A percentile compares a stretch with the other conserved stretches of the same genome.
phyloP scores from a whole-genome alignment of 2,113 vertebrate genomes.

The Xiphias gladius region DNA sequence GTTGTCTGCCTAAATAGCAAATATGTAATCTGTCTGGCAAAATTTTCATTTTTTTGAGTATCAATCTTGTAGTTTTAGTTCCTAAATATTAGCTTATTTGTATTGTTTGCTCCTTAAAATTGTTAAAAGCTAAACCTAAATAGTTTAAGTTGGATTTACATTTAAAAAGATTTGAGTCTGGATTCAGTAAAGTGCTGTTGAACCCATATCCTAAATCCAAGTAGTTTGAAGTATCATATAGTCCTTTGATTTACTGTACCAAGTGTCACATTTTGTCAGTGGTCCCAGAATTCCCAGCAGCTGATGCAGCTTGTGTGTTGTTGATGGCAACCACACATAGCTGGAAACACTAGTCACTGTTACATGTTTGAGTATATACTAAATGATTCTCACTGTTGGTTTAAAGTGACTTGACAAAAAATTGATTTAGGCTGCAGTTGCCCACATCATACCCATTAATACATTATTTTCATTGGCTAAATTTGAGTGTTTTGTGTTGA shows the following conservation, averaged over 20 bases:
- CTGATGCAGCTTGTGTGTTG: slow-evolving; percentile 55
- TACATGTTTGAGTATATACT: slow-evolving; percentile 39
- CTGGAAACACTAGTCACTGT: slow-evolving; percentile 59
- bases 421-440: slow-evolving; percentile 24
- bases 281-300: slow-evolving; percentile 65
- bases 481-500: slow-evolving; percentile 19
- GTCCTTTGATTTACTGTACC: slow-evolving; percentile 43
- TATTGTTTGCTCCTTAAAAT: background rate
- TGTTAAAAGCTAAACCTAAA: background rate
- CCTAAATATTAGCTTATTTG: background rate
- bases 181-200: background rate
- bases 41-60: slow-evolving; percentile 26
- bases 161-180: background rate
- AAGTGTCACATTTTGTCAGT: slow-evolving; percentile 66
- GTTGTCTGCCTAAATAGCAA: background rate
- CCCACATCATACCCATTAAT: slow-evolving; percentile 29
- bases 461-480: slow-evolving; percentile 18
- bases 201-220: background rate
- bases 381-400: slow-evolving; percentile 30
- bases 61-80: slow-evolving; percentile 7
- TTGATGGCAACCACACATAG: slow-evolving; percentile 56
- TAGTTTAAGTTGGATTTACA: background rate
- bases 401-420: slow-evolving; percentile 23
- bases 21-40: background rate
- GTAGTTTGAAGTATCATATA: slow-evolving; percentile 8